Evolutionary conservation across 1,140 invertebrate genomes (phyloP).

Genomic region (Camponotus pennsylvanicus): DNA sequence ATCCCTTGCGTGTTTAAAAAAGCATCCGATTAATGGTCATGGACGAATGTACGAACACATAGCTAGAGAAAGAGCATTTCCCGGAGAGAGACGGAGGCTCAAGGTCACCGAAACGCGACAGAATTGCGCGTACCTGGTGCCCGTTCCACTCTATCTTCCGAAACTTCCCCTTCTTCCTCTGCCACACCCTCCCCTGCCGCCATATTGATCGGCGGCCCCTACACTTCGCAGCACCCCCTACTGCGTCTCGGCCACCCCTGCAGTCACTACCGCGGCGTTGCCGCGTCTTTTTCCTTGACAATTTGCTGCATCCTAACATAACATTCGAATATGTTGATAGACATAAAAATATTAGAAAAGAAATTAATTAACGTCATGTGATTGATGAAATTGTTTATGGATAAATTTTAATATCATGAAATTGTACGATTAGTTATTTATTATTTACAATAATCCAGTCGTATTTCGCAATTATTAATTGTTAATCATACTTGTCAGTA

Average conservation of each 20-base stretch:
- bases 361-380: not conserved
- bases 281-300: constrained; percentile 72
- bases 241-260: constrained; percentile 61
- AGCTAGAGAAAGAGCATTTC: not conserved
- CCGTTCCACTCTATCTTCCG: constrained; percentile 46
- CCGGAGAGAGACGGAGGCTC: constrained; percentile 68
- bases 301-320: constrained; percentile 47
- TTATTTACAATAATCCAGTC: not conserved
- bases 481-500: not conserved
- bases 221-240: constrained; percentile 54
- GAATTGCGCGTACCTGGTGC: constrained; percentile 69
- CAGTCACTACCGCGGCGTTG: constrained; percentile 68
- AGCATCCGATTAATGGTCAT: not conserved
- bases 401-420: not conserved
- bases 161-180: constrained; percentile 76
- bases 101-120: constrained; percentile 75
- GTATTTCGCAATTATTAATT: not conserved
- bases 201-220: constrained; percentile 82
- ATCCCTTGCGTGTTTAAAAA: not conserved
- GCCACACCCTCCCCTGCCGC: constrained; percentile 80
- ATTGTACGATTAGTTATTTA: not conserved
- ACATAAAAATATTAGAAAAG: not conserved
- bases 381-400: not conserved
- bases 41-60: constrained; percentile 3
- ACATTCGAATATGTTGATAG: constrained; percentile 7